phyloP scores from a whole-genome alignment of 2,888 invertebrate genomes.

The Oscheius sp. region DNA sequence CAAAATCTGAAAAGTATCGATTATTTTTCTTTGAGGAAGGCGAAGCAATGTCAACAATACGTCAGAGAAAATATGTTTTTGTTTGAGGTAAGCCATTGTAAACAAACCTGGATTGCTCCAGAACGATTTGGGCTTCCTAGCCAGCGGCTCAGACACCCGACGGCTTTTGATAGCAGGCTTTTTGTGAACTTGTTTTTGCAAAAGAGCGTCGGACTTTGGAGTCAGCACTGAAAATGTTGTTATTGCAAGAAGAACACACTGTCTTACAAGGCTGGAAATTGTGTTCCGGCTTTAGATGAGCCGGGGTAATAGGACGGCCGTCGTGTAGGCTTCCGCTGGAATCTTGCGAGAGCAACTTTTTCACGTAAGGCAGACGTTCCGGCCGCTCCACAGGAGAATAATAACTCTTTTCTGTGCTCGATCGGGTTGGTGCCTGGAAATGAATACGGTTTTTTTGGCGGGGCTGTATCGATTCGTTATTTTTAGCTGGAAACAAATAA shows the following conservation, averaged over 20 bases:
- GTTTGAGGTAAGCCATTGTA: neutral
- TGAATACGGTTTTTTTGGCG: constrained; percentile 2
- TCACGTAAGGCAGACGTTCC: constrained; percentile 35
- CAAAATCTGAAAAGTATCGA: constrained; percentile 5
- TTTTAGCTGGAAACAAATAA: constrained; percentile 8
- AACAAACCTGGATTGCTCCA: constrained; percentile 29
- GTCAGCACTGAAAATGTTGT: constrained; percentile 45
- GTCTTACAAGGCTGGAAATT: constrained; percentile 32
- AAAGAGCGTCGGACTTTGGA: constrained; percentile 52
- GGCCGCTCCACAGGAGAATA: constrained; percentile 33
- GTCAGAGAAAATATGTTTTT: no score
- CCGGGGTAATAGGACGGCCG: constrained; percentile 12
- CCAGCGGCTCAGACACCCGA: constrained; percentile 34
- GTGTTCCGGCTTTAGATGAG: constrained; percentile 20
- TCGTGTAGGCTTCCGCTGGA: constrained; percentile 31
- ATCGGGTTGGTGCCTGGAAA: constrained; percentile 34
- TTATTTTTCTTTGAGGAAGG: neutral
- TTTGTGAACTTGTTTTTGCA: constrained; percentile 43
- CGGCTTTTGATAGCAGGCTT: constrained; percentile 11
- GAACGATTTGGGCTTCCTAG: constrained; percentile 26
- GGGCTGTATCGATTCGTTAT: neutral
- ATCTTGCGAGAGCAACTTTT: constrained; percentile 34
- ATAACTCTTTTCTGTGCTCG: constrained; percentile 35
- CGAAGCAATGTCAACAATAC: neutral
- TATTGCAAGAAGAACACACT: neutral